Percentiles rank a stretch among this genome's conserved stretches.
These are phyloP conservation scores for roundworm (Caenorhabditis elegans) DNA, from an alignment of 1,140 invertebrate species.

Conservation along the genomic window WBcel235 BX284602.5:9529501-9530000, in stretches of 20 bases:
- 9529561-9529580: neutral
- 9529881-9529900: too few species aligned
- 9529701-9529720: neutral
- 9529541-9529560: neutral
- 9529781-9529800: neutral
- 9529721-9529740: neutral
- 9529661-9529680: neutral
- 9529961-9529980: too few species aligned
- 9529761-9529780: neutral
- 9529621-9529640: neutral
- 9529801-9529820: neutral
- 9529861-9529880: too few species aligned
- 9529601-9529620: neutral
- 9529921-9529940: too few species aligned
- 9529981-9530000: too few species aligned
- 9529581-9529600: neutral
- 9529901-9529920: too few species aligned
- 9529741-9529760: neutral
- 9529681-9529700: neutral
- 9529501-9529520: neutral
- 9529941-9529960: too few species aligned
- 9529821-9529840: conserved; percentile 2
- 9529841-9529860: neutral
- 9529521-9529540: conserved; percentile 4
- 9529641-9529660: neutral